Conservation (phyloP, 2,888 invertebrate species). For the Latrodectus elegans region DNA sequence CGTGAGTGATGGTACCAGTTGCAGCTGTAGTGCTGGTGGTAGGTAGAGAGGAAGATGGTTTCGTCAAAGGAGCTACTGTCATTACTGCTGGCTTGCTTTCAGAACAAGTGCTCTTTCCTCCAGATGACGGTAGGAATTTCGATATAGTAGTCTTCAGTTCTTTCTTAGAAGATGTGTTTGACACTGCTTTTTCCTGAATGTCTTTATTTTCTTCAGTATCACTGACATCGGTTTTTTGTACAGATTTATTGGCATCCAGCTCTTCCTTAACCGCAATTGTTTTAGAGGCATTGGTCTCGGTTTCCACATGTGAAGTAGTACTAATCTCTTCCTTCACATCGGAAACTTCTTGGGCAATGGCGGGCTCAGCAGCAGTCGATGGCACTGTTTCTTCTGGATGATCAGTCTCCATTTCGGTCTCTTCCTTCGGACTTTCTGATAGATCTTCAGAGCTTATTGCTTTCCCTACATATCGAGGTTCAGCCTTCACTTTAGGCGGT, state of each 20-base stretch:
- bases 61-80: slow-evolving; percentile 60
- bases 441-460: background rate
- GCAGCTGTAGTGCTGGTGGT: slow-evolving; percentile 47
- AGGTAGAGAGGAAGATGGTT: slow-evolving; percentile 46
- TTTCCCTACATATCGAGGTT: background rate
- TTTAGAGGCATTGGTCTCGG: too few species aligned
- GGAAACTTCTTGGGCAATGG: background rate
- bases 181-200: background rate
- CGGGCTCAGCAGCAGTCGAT: background rate
- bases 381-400: slow-evolving; percentile 24
- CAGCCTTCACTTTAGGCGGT: slow-evolving; percentile 26
- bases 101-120: slow-evolving; percentile 30
- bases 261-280: background rate
- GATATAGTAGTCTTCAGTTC: slow-evolving; percentile 33
- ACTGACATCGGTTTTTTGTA: background rate
- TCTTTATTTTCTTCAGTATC: slow-evolving; percentile 7
- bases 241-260: background rate
- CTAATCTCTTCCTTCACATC: background rate
- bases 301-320: background rate
- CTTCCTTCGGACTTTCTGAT: background rate
- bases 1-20: slow-evolving; percentile 54
- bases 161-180: slow-evolving; percentile 19
- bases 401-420: slow-evolving; percentile 14
- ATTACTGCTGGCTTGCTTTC: slow-evolving; percentile 63
- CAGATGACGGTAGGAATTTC: slow-evolving; percentile 44